Conservation (phyloP, 2,113 vertebrate genomes). For the Hemiscyllium ocellatum region DNA sequence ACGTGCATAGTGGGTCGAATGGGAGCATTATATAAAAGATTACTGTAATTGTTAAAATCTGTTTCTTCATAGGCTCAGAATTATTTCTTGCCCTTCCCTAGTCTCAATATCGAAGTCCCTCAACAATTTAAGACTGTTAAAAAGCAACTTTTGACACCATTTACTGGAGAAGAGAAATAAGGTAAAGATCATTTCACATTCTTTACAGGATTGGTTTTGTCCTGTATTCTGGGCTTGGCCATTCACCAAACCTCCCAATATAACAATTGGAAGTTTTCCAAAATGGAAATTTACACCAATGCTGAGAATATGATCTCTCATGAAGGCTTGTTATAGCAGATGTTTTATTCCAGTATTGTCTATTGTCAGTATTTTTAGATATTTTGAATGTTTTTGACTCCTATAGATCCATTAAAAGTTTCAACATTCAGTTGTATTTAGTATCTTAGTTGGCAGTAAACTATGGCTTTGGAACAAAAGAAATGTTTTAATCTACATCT, state of each 20-base stretch:
- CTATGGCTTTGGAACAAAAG: not conserved
- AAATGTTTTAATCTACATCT: not conserved
- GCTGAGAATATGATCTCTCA: not conserved
- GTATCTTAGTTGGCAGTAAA: not conserved
- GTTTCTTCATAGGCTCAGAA: not conserved
- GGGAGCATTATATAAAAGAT: not conserved
- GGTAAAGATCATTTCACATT: not conserved
- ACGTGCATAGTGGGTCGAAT: not conserved
- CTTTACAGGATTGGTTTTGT: not conserved
- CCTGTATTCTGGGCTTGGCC: not conserved
- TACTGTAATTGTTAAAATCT: not conserved
- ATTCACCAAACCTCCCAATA: not conserved
- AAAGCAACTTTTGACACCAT: not conserved
- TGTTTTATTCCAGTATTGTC: not conserved
- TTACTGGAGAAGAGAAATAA: not conserved
- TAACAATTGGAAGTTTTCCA: not conserved
- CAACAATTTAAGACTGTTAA: not conserved
- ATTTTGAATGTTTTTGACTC: not conserved
- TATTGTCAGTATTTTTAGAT: not conserved
- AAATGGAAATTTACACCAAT: not conserved
- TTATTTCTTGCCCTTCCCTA: not conserved
- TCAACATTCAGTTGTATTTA: not conserved
- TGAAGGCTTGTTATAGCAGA: not conserved
- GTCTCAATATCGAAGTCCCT: not conserved
- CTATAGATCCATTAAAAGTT: not conserved